A percentile compares a stretch with the other conserved stretches of the same genome.
These are phyloP conservation scores for Listrodromus nycthemerus DNA, from an alignment of 2,888 invertebrate genomes.

Conservation along the genomic window DNA sequence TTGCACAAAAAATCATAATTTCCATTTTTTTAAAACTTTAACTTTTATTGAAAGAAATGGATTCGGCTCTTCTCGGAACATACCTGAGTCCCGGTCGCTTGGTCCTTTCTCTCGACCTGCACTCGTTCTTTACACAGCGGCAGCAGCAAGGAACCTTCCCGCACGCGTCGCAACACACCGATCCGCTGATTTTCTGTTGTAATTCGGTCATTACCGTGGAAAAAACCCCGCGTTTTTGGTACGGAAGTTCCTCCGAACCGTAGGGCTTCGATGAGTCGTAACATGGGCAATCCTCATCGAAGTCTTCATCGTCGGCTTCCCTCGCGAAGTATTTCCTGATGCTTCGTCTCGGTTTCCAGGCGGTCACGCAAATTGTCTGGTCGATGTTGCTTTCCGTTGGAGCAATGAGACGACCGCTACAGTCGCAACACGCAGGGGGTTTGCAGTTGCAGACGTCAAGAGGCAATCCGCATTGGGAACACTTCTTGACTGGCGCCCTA, in stretches of 20 bases:
- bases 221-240: constrained; percentile 75
- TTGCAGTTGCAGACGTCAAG: constrained; percentile 72
- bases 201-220: constrained; percentile 78
- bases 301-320: constrained; percentile 53
- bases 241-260: constrained; percentile 73
- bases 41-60: neutral
- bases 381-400: constrained; percentile 52
- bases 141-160: constrained; percentile 73
- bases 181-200: constrained; percentile 75
- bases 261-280: constrained; percentile 67
- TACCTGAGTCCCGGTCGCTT: neutral
- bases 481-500: constrained; percentile 70
- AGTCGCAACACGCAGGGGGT: constrained; percentile 43
- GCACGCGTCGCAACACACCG: constrained; percentile 72
- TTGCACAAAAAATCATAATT: no score
- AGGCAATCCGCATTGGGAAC: constrained; percentile 71
- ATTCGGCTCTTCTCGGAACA: neutral
- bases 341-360: constrained; percentile 74
- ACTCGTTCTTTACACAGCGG: constrained; percentile 14
- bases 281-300: constrained; percentile 60
- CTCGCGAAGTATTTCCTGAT: constrained; percentile 72
- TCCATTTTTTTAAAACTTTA: neutral
- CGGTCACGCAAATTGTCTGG: constrained; percentile 70
- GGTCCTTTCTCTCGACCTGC: neutral
- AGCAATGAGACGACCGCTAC: constrained; percentile 64